Base-by-base conservation (phyloP, 2,113 vertebrate species). In the Helogale parvula region DNA sequence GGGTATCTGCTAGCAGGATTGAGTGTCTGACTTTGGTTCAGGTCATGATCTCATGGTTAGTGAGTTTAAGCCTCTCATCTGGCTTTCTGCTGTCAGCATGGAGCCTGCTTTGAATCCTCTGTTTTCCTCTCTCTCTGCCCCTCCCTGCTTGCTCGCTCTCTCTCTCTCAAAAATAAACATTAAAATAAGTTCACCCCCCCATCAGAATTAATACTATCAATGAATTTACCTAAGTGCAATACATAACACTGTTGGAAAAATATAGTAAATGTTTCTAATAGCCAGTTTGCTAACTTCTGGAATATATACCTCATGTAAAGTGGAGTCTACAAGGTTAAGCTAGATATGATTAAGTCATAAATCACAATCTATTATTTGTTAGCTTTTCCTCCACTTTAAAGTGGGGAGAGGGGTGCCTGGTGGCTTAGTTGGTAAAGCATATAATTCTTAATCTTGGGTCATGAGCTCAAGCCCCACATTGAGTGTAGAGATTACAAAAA, bases 331-430 rank as follows among this genome's bases (percentile, higher is more conserved):
- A 83, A 66, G 5, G 63, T 71, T 57, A 88, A n/a, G n/a, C 21
- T 92, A 79, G 63, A 35, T 92, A 83, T 74, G 27, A 91, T 74
- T 65, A 89, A 77, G 23, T 94, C 76, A 76, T 63, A 71, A 86
- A 80, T 52, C 7, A 74, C 35, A 65, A 85, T 66, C 25, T 33
- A 81, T 93, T 90, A 84, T 72, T 79, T 90, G 54, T 77, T 94
- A 86, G 86, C 45, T 86, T 96, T 93, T 85, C 52, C 89, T 65
- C 65, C 69, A 96, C 57, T 92, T 98, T 97, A 57, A 91, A 92
- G 82, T 97, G 41, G 79, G 71, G 25, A 45, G 25, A 76, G 14
- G 25, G 38, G 38, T 23, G 17, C 41, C 25, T 45, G 25, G 74
- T 47, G 74, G 41, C 41, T 47, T 8, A 47, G 27, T 29, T 15